Conservation (phyloP, 1,140 invertebrate genomes). For the Drosophila burlai region DNA sequence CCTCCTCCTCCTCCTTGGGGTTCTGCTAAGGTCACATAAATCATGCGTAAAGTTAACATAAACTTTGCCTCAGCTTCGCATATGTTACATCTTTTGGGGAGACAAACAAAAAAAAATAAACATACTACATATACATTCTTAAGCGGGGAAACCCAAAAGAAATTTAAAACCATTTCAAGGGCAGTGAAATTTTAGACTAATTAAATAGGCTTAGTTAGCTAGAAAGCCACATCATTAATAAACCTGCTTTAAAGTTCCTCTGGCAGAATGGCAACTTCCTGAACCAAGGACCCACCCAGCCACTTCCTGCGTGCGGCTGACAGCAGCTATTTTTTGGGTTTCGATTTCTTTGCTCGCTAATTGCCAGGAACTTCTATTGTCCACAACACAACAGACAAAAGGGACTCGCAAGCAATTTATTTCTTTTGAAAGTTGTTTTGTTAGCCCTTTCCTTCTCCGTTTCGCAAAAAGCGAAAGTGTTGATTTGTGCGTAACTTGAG, state of each 20-base stretch:
- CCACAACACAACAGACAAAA: slow-evolving; percentile 21
- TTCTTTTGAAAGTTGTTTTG: slow-evolving; percentile 24
- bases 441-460: slow-evolving; percentile 5
- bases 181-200: slow-evolving; percentile 30
- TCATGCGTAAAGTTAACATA: slow-evolving; percentile 70
- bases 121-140: background rate
- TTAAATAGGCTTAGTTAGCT: slow-evolving; percentile 41
- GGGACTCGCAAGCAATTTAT: slow-evolving; percentile 26
- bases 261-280: slow-evolving; percentile 12
- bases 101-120: background rate
- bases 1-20: background rate
- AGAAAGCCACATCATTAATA: slow-evolving; percentile 50
- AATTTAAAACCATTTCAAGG: slow-evolving; percentile 31
- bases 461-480: slow-evolving; percentile 68
- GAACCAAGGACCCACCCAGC: slow-evolving; percentile 21
- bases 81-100: slow-evolving; percentile 52
- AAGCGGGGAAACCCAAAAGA: background rate
- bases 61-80: slow-evolving; percentile 64
- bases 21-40: slow-evolving; percentile 63
- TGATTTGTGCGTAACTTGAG: slow-evolving; percentile 70
- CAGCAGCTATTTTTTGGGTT: slow-evolving; percentile 43
- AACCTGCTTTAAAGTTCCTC: slow-evolving; percentile 40
- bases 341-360: slow-evolving; percentile 53
- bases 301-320: slow-evolving; percentile 53
- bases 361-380: slow-evolving; percentile 42